Base-by-base conservation (phyloP, 2,888 invertebrate species). In the Chaitophorus viminalis region DNA sequence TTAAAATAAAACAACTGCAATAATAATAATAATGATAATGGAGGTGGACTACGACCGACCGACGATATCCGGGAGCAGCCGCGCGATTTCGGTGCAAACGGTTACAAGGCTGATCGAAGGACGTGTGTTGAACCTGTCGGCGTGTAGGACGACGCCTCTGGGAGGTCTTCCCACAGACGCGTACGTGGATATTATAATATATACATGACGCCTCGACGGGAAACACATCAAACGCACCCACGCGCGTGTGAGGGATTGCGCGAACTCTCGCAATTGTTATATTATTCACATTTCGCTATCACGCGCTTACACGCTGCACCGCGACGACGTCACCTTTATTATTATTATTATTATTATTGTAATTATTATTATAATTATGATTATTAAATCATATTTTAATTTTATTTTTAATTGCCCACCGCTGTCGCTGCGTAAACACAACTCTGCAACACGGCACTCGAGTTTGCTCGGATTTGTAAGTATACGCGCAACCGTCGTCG, bases 81-180 rank as follows among this genome's bases (percentile, higher is more conserved):
- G 31, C 54, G 76, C 77, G 68, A 77, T 68, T 85, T 85, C 68
- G 77, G 85, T 52, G 46, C 21, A 52, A 86, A 86, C 78, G 86
- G 78, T 78, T 86, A 86, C 86, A 79, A 86, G 86, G 86, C 78
- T 72, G 78, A 86, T 17, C 68, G 85, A 86, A 86, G 85, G 85
- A 86, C 86, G 86, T 68, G 86, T 68, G 78, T 78, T 72, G 68
- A 78, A 86, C 86, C 86, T 79, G 72, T 72, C 78, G 70, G 78
- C 54, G 86, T 21, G 86, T 86, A 79, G 86, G 86, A 86, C 86
- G 86, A 78, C 78, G 86, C 86, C 86, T 86, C 86, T 86, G 86
- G 86, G 86, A 86, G 86, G 86, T 86, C 86, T 86, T 78, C 86
- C 86, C 78, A 86, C 86, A 54, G 78, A 72, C 46, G 65, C 46